Base-by-base conservation (phyloP, 2,113 vertebrate species). In the Vimba vimba region DNA sequence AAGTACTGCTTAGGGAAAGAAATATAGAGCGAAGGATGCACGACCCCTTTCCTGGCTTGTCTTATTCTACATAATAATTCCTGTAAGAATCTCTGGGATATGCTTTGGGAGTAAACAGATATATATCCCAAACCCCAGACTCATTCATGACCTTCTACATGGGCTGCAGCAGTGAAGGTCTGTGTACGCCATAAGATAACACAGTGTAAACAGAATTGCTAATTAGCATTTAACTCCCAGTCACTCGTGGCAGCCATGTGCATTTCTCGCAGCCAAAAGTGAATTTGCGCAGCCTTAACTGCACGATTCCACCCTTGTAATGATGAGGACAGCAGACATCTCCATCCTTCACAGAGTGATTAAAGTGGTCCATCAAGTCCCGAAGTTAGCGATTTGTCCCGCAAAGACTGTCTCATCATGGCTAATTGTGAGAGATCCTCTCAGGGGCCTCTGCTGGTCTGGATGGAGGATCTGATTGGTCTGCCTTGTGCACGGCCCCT, bases 391-490 rank as follows among this genome's bases (percentile, higher is more conserved):
- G 21, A 78, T 83, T 82, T 55, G 82, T 78, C 68, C 82, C 12
- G 23, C 82, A 69, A 84, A 82, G 60, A 76, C 52, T 3, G 78
- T 59, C 27, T 85, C 78, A 71, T 82, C 83, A 66, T 21, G 47
- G 62, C 86, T 85, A 85, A 89, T 89, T 85, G 73, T 86, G 50
- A 21, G 39, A 66, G 74, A 89, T 82, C 74, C 71, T 78, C 75
- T 76, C 27, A 50, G 81, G 84, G 62, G 74, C 69, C 76, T 73
- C 45, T 8, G 52, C 79, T 64, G 79, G 43, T 66, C 55, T 59
- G 52, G 64, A 71, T 45, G 15, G 15, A 60, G 66, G 62, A 79
- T 3, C 33, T n/a, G 27, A 83, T 52, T 64, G 59, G 79, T 66
- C 36, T 23, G 60, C 55, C 55, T 71, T 62, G 60, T 19, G 78